Evolutionary conservation across 1,140 invertebrate species (phyloP), one percentile per base, ranked within the genome.

Genomic region (Lethocerus indicus): DNA sequence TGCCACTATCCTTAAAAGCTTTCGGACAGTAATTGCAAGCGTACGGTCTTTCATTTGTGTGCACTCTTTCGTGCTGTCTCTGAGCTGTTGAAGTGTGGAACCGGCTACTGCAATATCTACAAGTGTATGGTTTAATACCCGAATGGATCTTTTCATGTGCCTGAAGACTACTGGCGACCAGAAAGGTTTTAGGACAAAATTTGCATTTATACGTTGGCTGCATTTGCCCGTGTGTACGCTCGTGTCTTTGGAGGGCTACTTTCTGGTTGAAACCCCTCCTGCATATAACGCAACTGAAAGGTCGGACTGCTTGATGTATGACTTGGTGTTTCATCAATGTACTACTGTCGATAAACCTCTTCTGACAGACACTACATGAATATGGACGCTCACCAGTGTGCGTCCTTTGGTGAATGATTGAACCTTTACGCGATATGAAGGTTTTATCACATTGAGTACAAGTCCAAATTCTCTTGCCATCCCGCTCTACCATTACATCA

Each of bases 31-130:
- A 71, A 1, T 67, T 68, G 56, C 81, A 75, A 51, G 73, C 61
- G 59, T 78, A 79, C 0, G 78, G 79, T 35, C 72, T 58, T 51
- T 79, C 73, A 2, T 75, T 74, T 0, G 81, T 84, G 55, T 87
- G 83, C 9, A 76, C 79, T 6, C 79, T 61, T 18, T 77, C 63
- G 56, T 83, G 80, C 6, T 81, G 80, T 56, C 79, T 81, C 4
- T 83, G 60, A 56, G 55, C 48, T 12, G 50, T 54, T 2, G 47
- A 46, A 6, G 53, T 55, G 25, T 56, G 55, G 36, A 52, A 56
- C n/a, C 47, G 46, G 26, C 41, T 83, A 16, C 42, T 49, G 41
- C 58, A 54, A 42, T 55, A 51, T 35, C 47, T 36, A 35, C 59
- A 60, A 21, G 49, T 49, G 32, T 56, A 58, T 6, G 56, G 56